These are phyloP conservation scores for Ichneumon xanthorius DNA, from an alignment of 2,888 invertebrate species.

Conservation along the genomic window DNA sequence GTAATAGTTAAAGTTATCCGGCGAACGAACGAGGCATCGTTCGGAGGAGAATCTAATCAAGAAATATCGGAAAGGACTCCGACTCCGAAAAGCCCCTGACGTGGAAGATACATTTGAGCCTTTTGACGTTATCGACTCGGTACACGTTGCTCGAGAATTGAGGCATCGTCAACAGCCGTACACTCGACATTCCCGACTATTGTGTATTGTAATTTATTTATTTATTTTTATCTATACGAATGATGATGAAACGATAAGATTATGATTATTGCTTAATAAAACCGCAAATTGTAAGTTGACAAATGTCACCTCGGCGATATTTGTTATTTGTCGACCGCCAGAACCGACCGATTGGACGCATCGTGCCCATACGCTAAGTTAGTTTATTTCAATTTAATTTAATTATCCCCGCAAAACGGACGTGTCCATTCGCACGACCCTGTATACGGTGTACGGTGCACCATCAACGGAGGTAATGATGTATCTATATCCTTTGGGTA, in stretches of 20 bases:
- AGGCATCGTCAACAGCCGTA: background rate
- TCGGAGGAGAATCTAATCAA: conserved; percentile 72
- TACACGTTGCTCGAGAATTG: background rate
- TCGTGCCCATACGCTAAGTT: too few species aligned
- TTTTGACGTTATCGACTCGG: conserved; percentile 22
- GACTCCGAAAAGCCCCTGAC: conserved; percentile 12
- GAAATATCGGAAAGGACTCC: conserved; percentile 62
- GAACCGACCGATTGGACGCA: too few species aligned
- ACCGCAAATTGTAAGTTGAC: background rate
- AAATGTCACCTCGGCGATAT: background rate
- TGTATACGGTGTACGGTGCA: too few species aligned
- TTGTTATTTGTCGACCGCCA: background rate
- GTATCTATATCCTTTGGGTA: too few species aligned
- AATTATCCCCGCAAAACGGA: too few species aligned
- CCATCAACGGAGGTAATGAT: too few species aligned
- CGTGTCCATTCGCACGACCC: too few species aligned
- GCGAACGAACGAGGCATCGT: conserved; percentile 72
- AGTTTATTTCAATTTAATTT: too few species aligned
- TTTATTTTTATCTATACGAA: background rate
- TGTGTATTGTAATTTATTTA: background rate
- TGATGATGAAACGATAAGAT: background rate
- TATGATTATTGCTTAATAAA: background rate
- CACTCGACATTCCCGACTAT: background rate
- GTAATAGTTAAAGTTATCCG: conserved; percentile 76
- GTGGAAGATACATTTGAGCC: conserved; percentile 16